Percentiles rank a stretch among this genome's conserved stretches.
phyloP scores from a whole-genome alignment of 2,797 vertebrate genomes.

The Megalops cyprinoides region DNA sequence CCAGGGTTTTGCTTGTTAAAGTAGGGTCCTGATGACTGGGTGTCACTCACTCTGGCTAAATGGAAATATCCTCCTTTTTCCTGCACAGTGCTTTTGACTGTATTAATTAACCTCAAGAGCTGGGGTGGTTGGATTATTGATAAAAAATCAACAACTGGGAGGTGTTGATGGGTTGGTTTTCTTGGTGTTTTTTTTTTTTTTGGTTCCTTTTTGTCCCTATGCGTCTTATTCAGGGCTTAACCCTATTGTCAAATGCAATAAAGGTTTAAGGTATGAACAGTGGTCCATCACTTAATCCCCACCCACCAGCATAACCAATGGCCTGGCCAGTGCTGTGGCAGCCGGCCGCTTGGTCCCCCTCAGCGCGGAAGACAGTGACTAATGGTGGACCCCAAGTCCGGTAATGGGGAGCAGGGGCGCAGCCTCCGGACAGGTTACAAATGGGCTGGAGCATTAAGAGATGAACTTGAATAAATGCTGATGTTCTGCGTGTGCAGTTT shows the following conservation, averaged over 20 bases:
- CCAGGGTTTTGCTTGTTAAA: not conserved
- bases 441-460: constrained; percentile 73
- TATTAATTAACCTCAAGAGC: constrained; percentile 63
- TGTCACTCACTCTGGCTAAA: constrained; percentile 71
- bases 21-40: constrained; percentile 50
- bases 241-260: constrained; percentile 60
- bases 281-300: constrained; percentile 76
- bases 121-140: not conserved
- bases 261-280: constrained; percentile 77
- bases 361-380: constrained; percentile 74
- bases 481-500: constrained; percentile 65
- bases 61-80: constrained; percentile 69
- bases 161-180: no score
- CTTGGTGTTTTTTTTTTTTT: not conserved
- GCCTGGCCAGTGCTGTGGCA: constrained; percentile 36
- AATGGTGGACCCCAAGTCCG: constrained; percentile 67
- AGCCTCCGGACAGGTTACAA: constrained; percentile 78
- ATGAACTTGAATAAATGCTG: constrained; percentile 75
- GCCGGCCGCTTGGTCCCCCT: constrained; percentile 65
- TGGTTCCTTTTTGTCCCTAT: not conserved
- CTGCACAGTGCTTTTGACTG: constrained; percentile 53
- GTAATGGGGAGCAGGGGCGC: constrained; percentile 72
- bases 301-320: constrained; percentile 61
- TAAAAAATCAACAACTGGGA: no score
- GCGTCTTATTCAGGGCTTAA: constrained; percentile 66